Base-by-base conservation (phyloP, 2,888 invertebrate species). In the Enoplolaimus lenunculus region DNA sequence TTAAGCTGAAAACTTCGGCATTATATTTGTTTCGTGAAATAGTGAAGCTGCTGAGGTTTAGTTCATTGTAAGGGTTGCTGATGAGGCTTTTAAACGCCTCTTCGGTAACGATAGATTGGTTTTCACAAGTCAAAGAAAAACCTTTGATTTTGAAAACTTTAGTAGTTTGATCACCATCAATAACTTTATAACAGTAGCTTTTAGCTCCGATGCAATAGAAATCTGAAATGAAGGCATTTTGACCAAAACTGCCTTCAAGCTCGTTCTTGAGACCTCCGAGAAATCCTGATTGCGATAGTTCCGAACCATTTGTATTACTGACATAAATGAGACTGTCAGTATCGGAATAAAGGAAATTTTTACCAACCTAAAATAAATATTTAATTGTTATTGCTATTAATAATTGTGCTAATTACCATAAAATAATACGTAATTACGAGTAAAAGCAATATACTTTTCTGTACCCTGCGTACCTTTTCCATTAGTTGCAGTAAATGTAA, bases 261-360 rank as follows among this genome's bases (percentile, higher is more conserved):
- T 62, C 62, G 31, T 62, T 31, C 31, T 62, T 62, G 7, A 62
- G 28, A 62, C 28, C 62, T 13, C 62, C 62, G 13, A 62, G 31
- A 62, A 62, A 62, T 29, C 7, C 62, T 3, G 29, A 26, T 31
- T 62, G 16, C 31, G 7, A 7, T 16, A 62, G 31, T 13, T 62
- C 62, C 28, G 7, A 7, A 13, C 16, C 62, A 3, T 62, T n/a
- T 7, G 7, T 26, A n/a, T 62, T 29, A 62, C 29, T 31, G 31
- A 62, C 31, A 62, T 29, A 62, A 16, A 62, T 62, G 7, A 62
- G 13, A 31, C 62, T 62, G 62, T 62, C 62, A 29, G 81, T 82
- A 67, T 82, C 80, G 66, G 73, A 79, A 73, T 82, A 81, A 13
- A 81, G 69, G 13, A 77, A 77, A 16, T 78, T 65, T n/a, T n/a